Evolutionary conservation across 2,797 vertebrate genomes (phyloP).

Genomic region (Poecilia picta): DNA sequence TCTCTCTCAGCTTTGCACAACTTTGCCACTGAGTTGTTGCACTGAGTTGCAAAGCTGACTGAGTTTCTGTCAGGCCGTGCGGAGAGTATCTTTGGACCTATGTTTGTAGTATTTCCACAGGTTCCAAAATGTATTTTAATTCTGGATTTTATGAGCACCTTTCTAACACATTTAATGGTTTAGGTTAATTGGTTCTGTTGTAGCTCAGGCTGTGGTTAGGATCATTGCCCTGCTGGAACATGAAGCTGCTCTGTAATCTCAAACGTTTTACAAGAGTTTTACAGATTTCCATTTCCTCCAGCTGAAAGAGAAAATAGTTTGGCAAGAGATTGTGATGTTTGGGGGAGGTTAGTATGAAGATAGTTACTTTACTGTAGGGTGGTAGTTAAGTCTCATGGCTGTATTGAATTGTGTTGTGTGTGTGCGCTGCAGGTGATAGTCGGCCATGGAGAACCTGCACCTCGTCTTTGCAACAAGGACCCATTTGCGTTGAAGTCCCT

Average conservation of each 20-base stretch:
- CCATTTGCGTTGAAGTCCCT: slow-evolving; percentile 93
- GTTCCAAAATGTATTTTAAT: not conserved
- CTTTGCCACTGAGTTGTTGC: not conserved
- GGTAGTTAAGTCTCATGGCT: not conserved
- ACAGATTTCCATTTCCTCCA: not conserved
- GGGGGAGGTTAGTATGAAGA: not conserved
- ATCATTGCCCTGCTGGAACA: not conserved
- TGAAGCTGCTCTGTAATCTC: not conserved
- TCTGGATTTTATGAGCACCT: not conserved
- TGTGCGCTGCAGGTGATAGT: slow-evolving; percentile 69
- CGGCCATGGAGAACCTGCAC: slow-evolving; percentile 90
- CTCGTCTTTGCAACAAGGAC: slow-evolving; percentile 93
- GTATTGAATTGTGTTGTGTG: not conserved
- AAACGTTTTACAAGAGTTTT: not conserved
- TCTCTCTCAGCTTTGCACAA: slow-evolving; percentile 1
- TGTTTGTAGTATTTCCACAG: not conserved
- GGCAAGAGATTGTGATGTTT: not conserved
- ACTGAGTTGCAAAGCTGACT: too few relatives aligned
- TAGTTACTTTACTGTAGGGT: not conserved
- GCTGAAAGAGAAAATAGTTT: not conserved
- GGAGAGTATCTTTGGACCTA: not conserved
- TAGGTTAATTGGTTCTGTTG: not conserved
- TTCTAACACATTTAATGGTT: not conserved
- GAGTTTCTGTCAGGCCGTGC: too few relatives aligned
- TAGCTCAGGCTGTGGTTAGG: not conserved